Conservation (phyloP, 2,888 invertebrate genomes). For the Pocota personata region DNA sequence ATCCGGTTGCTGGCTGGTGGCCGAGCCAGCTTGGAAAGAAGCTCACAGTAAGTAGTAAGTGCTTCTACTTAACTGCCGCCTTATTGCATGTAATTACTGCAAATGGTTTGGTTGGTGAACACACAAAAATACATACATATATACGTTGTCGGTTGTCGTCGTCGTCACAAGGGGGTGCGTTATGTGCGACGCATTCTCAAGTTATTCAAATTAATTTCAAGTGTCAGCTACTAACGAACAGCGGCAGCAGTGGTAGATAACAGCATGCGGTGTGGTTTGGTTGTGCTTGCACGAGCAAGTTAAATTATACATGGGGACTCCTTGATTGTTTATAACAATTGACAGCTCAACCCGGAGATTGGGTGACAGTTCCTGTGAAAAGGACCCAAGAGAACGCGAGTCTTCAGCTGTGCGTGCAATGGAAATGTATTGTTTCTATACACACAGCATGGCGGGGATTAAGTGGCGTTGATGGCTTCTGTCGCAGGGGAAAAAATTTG, state of each 20-base stretch:
- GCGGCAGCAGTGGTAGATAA: slow-evolving; percentile 7
- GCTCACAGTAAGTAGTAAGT: slow-evolving; percentile 37
- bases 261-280: slow-evolving; percentile 28
- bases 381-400: slow-evolving; percentile 31
- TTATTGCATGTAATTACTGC: slow-evolving; percentile 73
- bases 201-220: slow-evolving; percentile 71
- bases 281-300: neutral
- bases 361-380: slow-evolving; percentile 73
- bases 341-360: slow-evolving; percentile 72
- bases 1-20: slow-evolving; percentile 34
- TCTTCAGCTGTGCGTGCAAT: slow-evolving; percentile 2
- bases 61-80: slow-evolving; percentile 59
- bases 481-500: neutral
- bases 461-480: neutral
- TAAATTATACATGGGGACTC: slow-evolving; percentile 61
- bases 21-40: slow-evolving; percentile 28
- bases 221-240: slow-evolving; percentile 30
- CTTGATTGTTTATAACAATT: slow-evolving; percentile 54
- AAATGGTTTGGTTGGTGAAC: slow-evolving; percentile 41
- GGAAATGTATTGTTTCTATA: neutral
- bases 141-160: slow-evolving; percentile 16
- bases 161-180: slow-evolving; percentile 52
- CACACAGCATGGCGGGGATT: neutral
- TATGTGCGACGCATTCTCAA: slow-evolving; percentile 72
- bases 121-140: neutral